A percentile compares a stretch with the other conserved stretches of the same genome.
Evolutionary conservation across 2,797 vertebrate genomes (phyloP).

Genomic region (Cuculus canorus): DNA sequence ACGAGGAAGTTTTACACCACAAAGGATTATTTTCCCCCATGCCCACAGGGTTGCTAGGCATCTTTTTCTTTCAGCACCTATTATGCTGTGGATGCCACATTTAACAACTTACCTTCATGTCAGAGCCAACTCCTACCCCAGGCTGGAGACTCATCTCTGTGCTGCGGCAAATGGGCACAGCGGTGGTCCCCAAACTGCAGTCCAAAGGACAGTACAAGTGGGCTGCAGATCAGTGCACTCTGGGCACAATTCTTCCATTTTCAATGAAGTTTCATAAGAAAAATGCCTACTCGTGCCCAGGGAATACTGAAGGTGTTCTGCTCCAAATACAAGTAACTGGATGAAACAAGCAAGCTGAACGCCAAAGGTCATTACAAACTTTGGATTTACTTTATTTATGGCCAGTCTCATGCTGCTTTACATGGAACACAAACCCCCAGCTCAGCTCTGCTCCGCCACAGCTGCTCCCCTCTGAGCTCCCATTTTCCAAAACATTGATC

Average conservation of each 20-base stretch:
- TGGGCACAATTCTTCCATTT: background rate
- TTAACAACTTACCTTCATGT: slow-evolving; percentile 7
- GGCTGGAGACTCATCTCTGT: background rate
- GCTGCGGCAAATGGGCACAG: background rate
- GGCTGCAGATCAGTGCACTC: background rate
- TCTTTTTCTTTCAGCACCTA: slow-evolving; percentile 30
- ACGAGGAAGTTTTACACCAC: slow-evolving; percentile 15
- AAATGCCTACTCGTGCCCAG: background rate
- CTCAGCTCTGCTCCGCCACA: background rate
- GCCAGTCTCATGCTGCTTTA: background rate
- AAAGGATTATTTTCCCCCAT: slow-evolving; percentile 27
- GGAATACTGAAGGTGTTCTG: background rate
- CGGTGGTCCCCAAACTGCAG: background rate
- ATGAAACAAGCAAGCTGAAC: background rate
- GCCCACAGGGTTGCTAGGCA: slow-evolving; percentile 53
- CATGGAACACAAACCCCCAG: background rate
- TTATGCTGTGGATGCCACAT: slow-evolving; percentile 31
- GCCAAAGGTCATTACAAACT: background rate
- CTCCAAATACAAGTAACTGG: background rate
- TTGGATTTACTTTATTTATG: background rate
- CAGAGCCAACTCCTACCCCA: slow-evolving; percentile 7
- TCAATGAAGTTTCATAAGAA: background rate
- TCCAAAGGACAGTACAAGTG: background rate
- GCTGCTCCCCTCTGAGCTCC: background rate
- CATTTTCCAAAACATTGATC: background rate